phyloP scores from a whole-genome alignment of 1,140 invertebrate species.

The Cydia splendana region DNA sequence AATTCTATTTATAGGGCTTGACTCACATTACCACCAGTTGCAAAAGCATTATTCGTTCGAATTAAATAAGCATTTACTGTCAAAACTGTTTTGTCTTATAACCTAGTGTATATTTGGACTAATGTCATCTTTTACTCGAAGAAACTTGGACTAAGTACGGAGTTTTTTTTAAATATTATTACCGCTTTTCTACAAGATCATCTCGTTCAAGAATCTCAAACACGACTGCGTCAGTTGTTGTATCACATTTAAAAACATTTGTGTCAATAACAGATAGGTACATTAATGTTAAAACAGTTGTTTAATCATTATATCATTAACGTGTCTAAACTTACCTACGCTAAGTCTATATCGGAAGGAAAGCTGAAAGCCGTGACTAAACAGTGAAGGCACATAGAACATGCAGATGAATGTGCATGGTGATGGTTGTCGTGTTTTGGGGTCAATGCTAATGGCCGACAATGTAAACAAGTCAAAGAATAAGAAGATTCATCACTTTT shows the following conservation, averaged over 20 bases:
- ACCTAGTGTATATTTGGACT: too few relatives aligned
- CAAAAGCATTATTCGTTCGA: neutral
- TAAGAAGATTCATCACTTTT: neutral
- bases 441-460: neutral
- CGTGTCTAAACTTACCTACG: neutral
- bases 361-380: conserved; percentile 59
- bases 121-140: neutral
- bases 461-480: neutral
- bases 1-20: neutral
- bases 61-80: neutral
- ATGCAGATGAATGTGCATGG: conserved; percentile 69
- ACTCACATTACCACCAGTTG: neutral
- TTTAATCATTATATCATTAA: neutral
- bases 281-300: conserved; percentile 1
- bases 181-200: neutral
- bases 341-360: conserved; percentile 47
- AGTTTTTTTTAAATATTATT: neutral
- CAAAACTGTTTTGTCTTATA: too few relatives aligned
- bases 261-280: neutral
- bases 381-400: conserved; percentile 65
- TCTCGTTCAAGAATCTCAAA: neutral
- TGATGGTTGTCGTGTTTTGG: conserved; percentile 67
- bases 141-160: neutral
- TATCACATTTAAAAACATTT: neutral
- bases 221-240: conserved; percentile 14